phyloP scores from a whole-genome alignment of 2,797 vertebrate species.

The Ceryle rudis region DNA sequence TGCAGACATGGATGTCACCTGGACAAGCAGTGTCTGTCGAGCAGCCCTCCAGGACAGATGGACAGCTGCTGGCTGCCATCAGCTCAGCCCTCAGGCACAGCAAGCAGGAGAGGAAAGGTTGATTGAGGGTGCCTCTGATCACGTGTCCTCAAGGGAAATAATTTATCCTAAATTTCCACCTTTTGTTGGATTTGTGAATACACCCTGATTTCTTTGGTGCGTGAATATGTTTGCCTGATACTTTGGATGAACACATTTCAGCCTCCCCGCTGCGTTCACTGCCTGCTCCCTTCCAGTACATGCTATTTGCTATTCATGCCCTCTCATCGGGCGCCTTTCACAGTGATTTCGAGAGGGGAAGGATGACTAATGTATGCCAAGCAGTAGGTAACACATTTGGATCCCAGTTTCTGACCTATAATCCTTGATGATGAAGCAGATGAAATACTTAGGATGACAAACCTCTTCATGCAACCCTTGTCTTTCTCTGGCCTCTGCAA shows the following conservation, averaged over 20 bases:
- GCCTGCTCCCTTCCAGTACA: not conserved
- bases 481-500: not conserved
- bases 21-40: not conserved
- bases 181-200: constrained; percentile 51
- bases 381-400: not conserved
- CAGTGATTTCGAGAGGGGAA: constrained; percentile 15
- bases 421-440: not conserved
- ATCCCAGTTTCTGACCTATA: not conserved
- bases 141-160: not conserved
- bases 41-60: not conserved
- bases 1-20: not conserved
- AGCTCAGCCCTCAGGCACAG: not conserved
- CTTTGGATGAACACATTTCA: not conserved
- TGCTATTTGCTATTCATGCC: constrained; percentile 45
- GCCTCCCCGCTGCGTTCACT: not conserved
- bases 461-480: not conserved
- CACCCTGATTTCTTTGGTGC: constrained; percentile 39
- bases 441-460: not conserved
- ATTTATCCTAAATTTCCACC: constrained; percentile 32
- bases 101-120: not conserved
- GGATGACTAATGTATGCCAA: constrained; percentile 46
- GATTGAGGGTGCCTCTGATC: not conserved
- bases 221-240: not conserved
- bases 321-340: constrained; percentile 2
- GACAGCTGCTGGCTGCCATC: not conserved